A percentile compares a stretch with the other conserved stretches of the same genome.
These are phyloP conservation scores for Anaspis maculata DNA, from an alignment of 2,888 invertebrate genomes.

Conservation along the genomic window DNA sequence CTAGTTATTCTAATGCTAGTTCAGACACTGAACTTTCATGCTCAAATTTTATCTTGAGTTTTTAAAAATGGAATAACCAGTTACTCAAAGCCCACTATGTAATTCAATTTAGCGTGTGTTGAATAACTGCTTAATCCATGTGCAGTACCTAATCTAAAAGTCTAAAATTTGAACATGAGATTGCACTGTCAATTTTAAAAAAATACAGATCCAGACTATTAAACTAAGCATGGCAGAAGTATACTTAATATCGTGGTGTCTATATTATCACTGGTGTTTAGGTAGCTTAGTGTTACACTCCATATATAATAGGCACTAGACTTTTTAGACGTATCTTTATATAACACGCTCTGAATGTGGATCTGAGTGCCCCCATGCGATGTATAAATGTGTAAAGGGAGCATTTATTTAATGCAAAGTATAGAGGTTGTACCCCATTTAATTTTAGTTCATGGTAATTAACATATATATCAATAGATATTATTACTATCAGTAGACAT, in stretches of 20 bases:
- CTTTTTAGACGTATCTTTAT: slow-evolving; percentile 5
- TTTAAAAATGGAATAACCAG: no score
- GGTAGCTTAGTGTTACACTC: slow-evolving; percentile 29
- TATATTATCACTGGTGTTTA: slow-evolving; percentile 17
- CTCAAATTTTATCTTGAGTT: no score
- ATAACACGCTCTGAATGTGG: slow-evolving; percentile 7
- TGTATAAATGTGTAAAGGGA: slow-evolving; percentile 60
- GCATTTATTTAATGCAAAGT: slow-evolving; percentile 89
- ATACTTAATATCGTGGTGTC: no score
- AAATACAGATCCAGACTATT: no score
- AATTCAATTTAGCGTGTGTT: slow-evolving; percentile 16
- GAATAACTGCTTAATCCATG: slow-evolving; percentile 17
- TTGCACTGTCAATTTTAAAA: no score
- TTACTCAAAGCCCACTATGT: no score
- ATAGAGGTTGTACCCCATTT: slow-evolving; percentile 68
- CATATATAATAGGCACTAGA: slow-evolving; percentile 28
- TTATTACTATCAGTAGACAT: slow-evolving; percentile 12
- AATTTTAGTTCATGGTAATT: slow-evolving; percentile 33
- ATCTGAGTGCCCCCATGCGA: slow-evolving; percentile 15
- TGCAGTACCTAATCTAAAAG: no score
- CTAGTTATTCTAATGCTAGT: no score
- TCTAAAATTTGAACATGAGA: no score
- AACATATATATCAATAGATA: slow-evolving; percentile 43
- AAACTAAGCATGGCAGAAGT: no score
- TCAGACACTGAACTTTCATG: no score